Evolutionary conservation across 2,888 invertebrate species (phyloP), one percentile per base, ranked within the genome.

Genomic region (Tachina grossa): DNA sequence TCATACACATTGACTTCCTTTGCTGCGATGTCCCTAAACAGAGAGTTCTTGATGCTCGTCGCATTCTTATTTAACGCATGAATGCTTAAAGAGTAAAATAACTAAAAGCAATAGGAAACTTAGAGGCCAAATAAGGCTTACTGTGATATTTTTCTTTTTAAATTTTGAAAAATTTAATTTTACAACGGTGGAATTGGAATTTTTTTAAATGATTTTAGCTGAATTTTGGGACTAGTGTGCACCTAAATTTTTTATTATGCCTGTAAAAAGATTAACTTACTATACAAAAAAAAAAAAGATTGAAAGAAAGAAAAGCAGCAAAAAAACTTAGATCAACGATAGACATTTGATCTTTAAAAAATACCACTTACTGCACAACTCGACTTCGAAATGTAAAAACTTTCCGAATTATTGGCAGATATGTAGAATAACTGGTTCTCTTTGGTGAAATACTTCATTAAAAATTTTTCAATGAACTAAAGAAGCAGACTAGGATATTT

Each of bases 61-160:
- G 31, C 31, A 31, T 55, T 65, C 43, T 22, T 55, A 8, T 72
- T 59, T 55, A 55, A 84, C 51, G 71, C 75, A 79, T 71, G 83
- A 86, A 22, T 87, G 51, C 77, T 45, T 14, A 39, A 71, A 43
- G 8, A 47, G 10, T 14, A 77, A 57, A 19, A 43, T 10, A 16
- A 22, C 5, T n/a, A n/a, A 43, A 11, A 11, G 22, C 19, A 47
- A 9, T 2, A 66, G 14, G 13, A 16, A 53, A 51, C n/a, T 51
- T 11, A 16, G 4, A 13, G 8, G 22, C 69, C 31, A 71, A 43
- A 41, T 10, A 69, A 2, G 31, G 8, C 10, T 41, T 45, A n/a
- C n/a, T 14, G 55, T n/a, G 19, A 22, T 31, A 31, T 3, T 45
- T 39, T 16, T 39, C 16, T 8, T 11, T 51, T 68, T 68, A 41